Base-by-base conservation (phyloP, 2,113 vertebrate genomes). In the Grantiella picta region DNA sequence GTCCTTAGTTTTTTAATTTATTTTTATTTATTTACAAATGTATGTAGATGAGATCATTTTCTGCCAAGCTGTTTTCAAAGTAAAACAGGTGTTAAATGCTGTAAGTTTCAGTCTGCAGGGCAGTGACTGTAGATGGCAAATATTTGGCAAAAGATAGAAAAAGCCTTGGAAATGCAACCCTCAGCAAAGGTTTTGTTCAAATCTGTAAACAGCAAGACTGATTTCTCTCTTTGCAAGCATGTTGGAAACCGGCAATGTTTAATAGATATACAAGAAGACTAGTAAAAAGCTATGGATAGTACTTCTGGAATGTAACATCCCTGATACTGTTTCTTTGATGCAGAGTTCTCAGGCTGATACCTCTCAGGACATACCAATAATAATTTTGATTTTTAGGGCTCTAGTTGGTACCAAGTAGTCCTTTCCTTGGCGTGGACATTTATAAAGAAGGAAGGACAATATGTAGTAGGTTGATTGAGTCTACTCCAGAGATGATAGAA, bases 101-200 rank as follows among this genome's bases (percentile, higher is more conserved):
- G 1, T 17, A 61, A 47, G 21, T 70, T 73, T 57, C 29, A 64
- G 68, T 59, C n/a, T 88, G 33, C 35, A 81, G 36, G n/a, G 16
- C 54, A 77, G 45, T 81, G 50, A 61, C n/a, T 20, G 1, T 40
- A 92, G 38, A 45, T 70, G 22, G 47, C 66, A 86, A 78, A 38
- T 84, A 61, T 31, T 53, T 89, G 65, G 25, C 35, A 79, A 75
- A 65, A 86, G 6, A 22, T 21, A 49, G 59, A 81, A 80, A 35
- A 23, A 77, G 19, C 16, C 28, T 56, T 78, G 25, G 15, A 61
- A 80, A 18, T 64, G 14, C 47, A 54, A 57, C 85, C 81, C 92
- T 95, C 56, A 90, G 95, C 96, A 96, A 97, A 97, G 96, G 95
- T 92, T 97, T 96, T 97, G 95, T 94, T 97, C 94, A 94, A 97